Evolutionary conservation across 2,797 vertebrate species (phyloP).

Genomic region (Acomys russatus): DNA sequence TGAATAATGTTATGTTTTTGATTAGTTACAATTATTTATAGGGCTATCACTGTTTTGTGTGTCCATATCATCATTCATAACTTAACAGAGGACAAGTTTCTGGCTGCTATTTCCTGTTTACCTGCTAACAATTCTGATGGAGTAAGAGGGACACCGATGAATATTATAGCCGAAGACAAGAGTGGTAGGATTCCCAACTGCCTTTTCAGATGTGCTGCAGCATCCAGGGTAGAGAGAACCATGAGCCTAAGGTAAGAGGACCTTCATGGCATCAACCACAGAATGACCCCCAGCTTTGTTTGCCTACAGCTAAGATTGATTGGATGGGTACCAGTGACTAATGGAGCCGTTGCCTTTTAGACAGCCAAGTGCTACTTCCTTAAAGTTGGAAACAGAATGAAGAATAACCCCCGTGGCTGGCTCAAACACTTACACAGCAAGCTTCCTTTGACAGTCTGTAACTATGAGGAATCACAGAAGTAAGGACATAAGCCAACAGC

Average conservation of each 20-base stretch:
- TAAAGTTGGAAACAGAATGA: not conserved
- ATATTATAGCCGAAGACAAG: no score
- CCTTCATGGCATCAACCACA: not conserved
- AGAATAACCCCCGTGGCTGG: not conserved
- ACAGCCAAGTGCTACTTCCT: not conserved
- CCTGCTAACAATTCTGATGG: not conserved
- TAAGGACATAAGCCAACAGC: not conserved
- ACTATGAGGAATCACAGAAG: not conserved
- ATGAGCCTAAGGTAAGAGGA: not conserved
- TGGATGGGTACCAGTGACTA: not conserved
- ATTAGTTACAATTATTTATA: not conserved
- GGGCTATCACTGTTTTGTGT: not conserved
- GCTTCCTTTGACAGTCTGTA: not conserved
- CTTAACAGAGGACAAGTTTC: not conserved
- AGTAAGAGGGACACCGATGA: fast-evolving
- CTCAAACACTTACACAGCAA: not conserved
- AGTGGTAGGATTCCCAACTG: not conserved
- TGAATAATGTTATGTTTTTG: not conserved
- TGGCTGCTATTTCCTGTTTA: not conserved
- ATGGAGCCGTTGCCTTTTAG: not conserved
- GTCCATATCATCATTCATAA: not conserved
- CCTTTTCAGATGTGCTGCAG: not conserved
- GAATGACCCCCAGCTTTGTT: not conserved
- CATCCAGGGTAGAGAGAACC: not conserved
- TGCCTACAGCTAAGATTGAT: not conserved